Evolutionary conservation across 2,797 vertebrate species (phyloP).

Genomic region (Siniperca obscura): DNA sequence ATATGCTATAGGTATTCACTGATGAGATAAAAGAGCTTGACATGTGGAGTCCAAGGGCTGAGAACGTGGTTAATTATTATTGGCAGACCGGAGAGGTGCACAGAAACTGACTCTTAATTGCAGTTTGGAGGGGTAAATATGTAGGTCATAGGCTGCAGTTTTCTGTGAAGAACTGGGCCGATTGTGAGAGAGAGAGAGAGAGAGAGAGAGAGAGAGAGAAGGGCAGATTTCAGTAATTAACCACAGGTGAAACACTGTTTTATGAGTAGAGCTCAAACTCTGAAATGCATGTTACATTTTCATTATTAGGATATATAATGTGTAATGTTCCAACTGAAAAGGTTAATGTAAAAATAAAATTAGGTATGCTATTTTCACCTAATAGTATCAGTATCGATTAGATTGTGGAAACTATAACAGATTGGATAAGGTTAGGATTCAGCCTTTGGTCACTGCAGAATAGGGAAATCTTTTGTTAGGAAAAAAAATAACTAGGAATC

Average conservation of each 20-base stretch:
- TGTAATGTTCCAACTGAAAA: background rate
- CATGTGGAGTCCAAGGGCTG: slow-evolving; percentile 49
- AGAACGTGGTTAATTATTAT: slow-evolving; percentile 73
- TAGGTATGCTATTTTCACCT: background rate
- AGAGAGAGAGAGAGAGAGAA: slow-evolving; percentile 14
- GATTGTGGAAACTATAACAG: background rate
- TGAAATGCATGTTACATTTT: slow-evolving; percentile 3
- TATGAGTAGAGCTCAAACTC: background rate
- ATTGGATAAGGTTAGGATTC: background rate
- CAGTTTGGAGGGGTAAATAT: slow-evolving; percentile 72
- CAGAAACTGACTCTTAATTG: slow-evolving; percentile 70
- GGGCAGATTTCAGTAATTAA: slow-evolving; percentile 47
- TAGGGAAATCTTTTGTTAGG: background rate
- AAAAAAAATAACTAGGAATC: background rate
- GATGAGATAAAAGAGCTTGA: slow-evolving; percentile 62
- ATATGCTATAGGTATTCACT: slow-evolving; percentile 58
- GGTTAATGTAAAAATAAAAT: background rate
- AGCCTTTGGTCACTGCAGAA: background rate
- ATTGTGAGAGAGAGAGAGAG: slow-evolving; percentile 17
- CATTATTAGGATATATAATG: background rate
- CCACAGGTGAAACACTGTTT: slow-evolving; percentile 5
- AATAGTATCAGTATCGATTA: background rate
- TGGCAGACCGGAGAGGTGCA: slow-evolving; percentile 63
- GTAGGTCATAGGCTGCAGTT: slow-evolving; percentile 65
- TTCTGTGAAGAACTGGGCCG: slow-evolving; percentile 47